These are phyloP conservation scores for Epizoanthus ramosus DNA, from an alignment of 92 coral and sea anemone genomes.

Conservation along the genomic window DNA sequence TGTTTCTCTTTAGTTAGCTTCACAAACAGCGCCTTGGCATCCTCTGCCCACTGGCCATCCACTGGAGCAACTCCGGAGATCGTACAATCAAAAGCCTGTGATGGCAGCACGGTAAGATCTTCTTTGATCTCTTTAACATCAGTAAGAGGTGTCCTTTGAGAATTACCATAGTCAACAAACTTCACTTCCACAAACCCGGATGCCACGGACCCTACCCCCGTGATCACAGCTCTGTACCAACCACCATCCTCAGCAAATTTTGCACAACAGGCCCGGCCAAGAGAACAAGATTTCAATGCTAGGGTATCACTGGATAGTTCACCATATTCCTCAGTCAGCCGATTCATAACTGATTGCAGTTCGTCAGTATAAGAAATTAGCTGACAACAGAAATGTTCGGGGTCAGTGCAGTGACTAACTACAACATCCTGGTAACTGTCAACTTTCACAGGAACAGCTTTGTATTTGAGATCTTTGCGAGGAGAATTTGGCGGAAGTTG, in stretches of 20 bases:
- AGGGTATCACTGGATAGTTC: slow-evolving; percentile 69
- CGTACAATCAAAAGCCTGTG: slow-evolving; percentile 83
- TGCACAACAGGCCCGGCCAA: slow-evolving; percentile 92
- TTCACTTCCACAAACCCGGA: slow-evolving; percentile 85
- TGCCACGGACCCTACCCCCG: slow-evolving; percentile 82
- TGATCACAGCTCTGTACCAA: slow-evolving; percentile 92
- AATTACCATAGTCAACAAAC: slow-evolving; percentile 95
- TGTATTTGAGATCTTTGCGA: slow-evolving; percentile 49
- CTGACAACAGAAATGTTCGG: slow-evolving; percentile 82
- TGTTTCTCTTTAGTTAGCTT: slow-evolving; percentile 82
- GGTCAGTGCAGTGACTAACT: slow-evolving; percentile 75
- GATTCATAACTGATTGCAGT: slow-evolving; percentile 69
- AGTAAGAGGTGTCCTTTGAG: slow-evolving; percentile 74
- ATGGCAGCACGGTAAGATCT: slow-evolving; percentile 67
- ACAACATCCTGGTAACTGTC: slow-evolving; percentile 72
- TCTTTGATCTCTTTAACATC: slow-evolving; percentile 78
- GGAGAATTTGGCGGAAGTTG: background rate
- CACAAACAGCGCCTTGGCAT: slow-evolving; percentile 73
- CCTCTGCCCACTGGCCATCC: slow-evolving; percentile 72
- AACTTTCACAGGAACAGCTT: slow-evolving; percentile 44
- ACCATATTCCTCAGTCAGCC: slow-evolving; percentile 72
- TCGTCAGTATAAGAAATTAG: slow-evolving; percentile 63
- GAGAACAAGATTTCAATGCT: slow-evolving; percentile 74
- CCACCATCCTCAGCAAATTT: slow-evolving; percentile 85
- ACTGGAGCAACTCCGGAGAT: slow-evolving; percentile 77